Evolutionary conservation across 2,797 vertebrate species (phyloP).

Genomic region (Poeciliopsis paucimaculata): DNA sequence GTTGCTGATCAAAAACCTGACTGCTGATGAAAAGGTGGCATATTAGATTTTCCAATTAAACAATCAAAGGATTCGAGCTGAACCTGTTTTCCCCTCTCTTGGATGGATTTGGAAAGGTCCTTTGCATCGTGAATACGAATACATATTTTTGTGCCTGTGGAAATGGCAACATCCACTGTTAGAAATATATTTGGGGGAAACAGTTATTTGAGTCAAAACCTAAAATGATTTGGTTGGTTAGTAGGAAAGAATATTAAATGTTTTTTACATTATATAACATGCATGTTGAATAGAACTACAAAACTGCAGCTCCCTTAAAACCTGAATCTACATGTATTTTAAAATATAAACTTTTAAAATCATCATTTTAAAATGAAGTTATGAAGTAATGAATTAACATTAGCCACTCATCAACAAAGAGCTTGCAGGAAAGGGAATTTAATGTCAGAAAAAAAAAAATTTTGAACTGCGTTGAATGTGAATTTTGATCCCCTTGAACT

Average conservation of each 20-base stretch:
- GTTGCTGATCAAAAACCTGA: slow-evolving; percentile 36
- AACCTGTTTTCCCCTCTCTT: not conserved
- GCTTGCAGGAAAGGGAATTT: not conserved
- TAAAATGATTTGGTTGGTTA: not conserved
- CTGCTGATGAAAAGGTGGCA: slow-evolving; percentile 47
- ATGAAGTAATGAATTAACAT: not conserved
- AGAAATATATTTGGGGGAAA: not conserved
- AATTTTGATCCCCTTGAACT: not conserved
- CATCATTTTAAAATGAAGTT: not conserved
- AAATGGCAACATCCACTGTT: not conserved
- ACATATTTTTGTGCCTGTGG: not conserved
- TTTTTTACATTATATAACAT: not conserved
- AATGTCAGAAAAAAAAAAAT: not conserved
- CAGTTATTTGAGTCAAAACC: not conserved
- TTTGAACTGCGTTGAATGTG: not conserved
- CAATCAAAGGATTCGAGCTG: slow-evolving; percentile 11
- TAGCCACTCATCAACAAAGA: not conserved
- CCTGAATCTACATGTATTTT: not conserved
- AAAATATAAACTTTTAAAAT: not conserved
- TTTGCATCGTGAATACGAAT: slow-evolving; percentile 3
- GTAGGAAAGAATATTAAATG: not conserved
- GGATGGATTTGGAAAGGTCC: slow-evolving; percentile 12
- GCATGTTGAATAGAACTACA: not conserved
- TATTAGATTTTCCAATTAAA: slow-evolving; percentile 31
- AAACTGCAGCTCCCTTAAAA: not conserved